phyloP scores from a whole-genome alignment of 1,140 invertebrate genomes.

The Macrobrachium rosenbergii region DNA sequence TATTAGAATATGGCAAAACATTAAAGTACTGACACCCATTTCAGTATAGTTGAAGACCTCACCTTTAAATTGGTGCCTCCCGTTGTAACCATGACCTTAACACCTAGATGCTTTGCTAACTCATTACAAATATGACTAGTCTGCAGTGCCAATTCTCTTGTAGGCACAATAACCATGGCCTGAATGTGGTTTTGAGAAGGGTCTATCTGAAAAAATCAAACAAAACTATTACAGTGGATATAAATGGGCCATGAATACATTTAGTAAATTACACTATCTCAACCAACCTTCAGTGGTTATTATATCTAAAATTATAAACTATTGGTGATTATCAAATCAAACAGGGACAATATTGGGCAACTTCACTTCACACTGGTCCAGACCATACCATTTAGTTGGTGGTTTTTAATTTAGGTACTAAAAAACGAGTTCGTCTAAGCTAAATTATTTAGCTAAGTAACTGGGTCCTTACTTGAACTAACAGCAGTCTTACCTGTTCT shows the following conservation, averaged over 20 bases:
- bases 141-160: constrained; percentile 97
- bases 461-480: too few species aligned
- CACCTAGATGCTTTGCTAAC: constrained; percentile 94
- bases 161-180: constrained; percentile 98
- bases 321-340: too few species aligned
- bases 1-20: not conserved
- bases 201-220: constrained; percentile 66
- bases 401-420: too few species aligned
- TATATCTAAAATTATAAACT: too few species aligned
- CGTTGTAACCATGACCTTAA: constrained; percentile 98
- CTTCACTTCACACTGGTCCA: too few species aligned
- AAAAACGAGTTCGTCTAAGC: not conserved
- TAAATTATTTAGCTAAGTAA: too few species aligned
- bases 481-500: constrained; percentile 80
- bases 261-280: not conserved
- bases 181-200: constrained; percentile 66
- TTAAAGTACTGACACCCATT: not conserved
- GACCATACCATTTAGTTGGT: too few species aligned
- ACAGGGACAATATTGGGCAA: too few species aligned
- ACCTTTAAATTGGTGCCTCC: constrained; percentile 62
- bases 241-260: not conserved
- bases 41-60: not conserved
- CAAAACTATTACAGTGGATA: constrained; percentile 48
- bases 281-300: too few species aligned
- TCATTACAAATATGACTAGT: constrained; percentile 99